Base-by-base conservation (phyloP, 2,113 vertebrate species). In the Cryptotis parvus region DNA sequence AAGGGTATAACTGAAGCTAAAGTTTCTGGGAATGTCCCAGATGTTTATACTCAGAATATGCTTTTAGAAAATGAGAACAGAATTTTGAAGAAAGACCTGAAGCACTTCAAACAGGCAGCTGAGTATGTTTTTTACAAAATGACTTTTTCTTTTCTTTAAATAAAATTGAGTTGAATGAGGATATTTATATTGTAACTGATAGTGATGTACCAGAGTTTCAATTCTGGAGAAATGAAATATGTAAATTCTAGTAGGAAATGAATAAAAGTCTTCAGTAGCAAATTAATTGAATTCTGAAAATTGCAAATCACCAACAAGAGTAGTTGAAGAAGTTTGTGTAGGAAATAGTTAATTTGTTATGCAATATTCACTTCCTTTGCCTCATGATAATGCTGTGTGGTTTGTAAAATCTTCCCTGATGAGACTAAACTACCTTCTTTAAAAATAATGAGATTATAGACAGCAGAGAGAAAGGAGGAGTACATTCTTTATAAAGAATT, bases 21-120 rank as follows among this genome's bases (percentile, higher is more conserved):
- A 22, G 90, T 88, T 29, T 9, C 63, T 15, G 98, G 80, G 6
- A 94, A 96, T 55, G 98, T 99, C 39, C 98, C 98, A 65, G 88
- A 98, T 6, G 97, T 98, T n/a, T 98, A 98, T 84, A 96, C 45
- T 0, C 97, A 94, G 75, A 98, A 98, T 96, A 97, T 98, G 96
- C 91, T 98, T 3, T 97, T 99, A 37, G 97, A 98, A 9, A 95
- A 63, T 37, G 98, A 99, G 93, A 97, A 99, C 61, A 98, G 94
- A 94, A 96, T 14, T 65, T 94, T 98, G 79, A 98, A 95, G 77
- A 98, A 97, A 85, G 98, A 99, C 84, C 75, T 98, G 87, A 98
- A 98, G 41, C 97, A 94, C 78, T 98, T 97, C 97, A 98, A 96
- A 82, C 91, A 85, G 29, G 97, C 97, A 35, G 97, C 97, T 2